A percentile compares a stretch with the other conserved stretches of the same genome.
These are phyloP conservation scores for Spongilla lacustris DNA, from an alignment of 37 sponge, comb jelly and placozoan genomes.

Conservation along the genomic window DNA sequence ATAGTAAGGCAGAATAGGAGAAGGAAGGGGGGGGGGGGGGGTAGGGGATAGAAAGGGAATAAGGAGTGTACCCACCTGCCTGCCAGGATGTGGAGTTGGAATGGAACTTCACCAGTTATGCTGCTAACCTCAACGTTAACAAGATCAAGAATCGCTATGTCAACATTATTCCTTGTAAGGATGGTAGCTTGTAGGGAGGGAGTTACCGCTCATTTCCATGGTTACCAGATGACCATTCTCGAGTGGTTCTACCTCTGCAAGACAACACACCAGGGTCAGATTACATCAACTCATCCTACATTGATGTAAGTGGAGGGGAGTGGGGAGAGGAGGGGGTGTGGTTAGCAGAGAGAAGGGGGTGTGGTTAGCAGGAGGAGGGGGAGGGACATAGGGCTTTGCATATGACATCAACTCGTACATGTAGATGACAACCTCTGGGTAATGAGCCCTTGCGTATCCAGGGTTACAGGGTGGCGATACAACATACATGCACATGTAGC, in stretches of 20 bases:
- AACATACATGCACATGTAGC: too few relatives aligned
- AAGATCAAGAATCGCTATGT: constrained; percentile 79
- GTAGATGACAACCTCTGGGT: too few relatives aligned
- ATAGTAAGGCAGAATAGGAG: too few relatives aligned
- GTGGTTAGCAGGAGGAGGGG: too few relatives aligned
- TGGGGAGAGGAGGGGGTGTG: not conserved
- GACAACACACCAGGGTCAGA: constrained; percentile 70
- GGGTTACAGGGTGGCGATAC: too few relatives aligned
- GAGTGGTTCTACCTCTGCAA: constrained; percentile 61
- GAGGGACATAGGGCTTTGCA: too few relatives aligned
- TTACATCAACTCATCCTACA: constrained; percentile 74
- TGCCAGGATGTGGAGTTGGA: constrained; percentile 66
- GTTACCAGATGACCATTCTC: constrained; percentile 56
- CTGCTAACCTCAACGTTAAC: constrained; percentile 70
- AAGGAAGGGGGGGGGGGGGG: too few relatives aligned
- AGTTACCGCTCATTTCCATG: not conserved
- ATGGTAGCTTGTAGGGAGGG: not conserved
- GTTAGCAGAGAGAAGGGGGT: too few relatives aligned
- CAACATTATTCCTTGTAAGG: constrained; percentile 81
- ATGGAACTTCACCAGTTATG: constrained; percentile 66
- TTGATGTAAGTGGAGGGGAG: constrained; percentile 47
- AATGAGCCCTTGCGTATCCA: too few relatives aligned
- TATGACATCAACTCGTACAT: too few relatives aligned
- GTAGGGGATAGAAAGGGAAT: too few relatives aligned
- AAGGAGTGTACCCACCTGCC: too few relatives aligned